Evolutionary conservation across 2,888 invertebrate species (phyloP), one percentile per base, ranked within the genome.

Genomic region (Cylloceria caligata): DNA sequence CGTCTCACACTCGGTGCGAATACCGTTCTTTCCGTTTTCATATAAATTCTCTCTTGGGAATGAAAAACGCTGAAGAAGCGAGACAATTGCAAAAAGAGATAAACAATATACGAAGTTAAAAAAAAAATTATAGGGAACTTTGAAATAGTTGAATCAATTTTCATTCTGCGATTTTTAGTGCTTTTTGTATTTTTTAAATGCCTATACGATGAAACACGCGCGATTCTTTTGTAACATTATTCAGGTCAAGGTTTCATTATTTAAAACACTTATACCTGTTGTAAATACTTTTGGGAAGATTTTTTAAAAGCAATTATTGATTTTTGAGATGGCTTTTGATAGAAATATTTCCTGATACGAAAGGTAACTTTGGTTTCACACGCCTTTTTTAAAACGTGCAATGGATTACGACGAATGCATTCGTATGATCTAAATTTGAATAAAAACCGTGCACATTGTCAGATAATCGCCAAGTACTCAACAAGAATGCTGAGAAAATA

Each of bases 11-110:
- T 68, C 34, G 3, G 27, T 34, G 42, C 30, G 42, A 42, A 76
- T 71, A 27, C 55, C n/a, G n/a, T 55, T 36, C 62, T 36, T 30
- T 52, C 21, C 11, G n/a, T 49, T 47, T 42, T 11, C 45, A n/a
- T 64, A 68, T 65, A 21, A 21, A 11, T 42, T 9, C 57, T 9
- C 57, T 5, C 3, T n/a, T 19, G n/a, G 7, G 34, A 30, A 60
- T 60, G n/a, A 0, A n/a, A 55, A 21, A 52, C 21, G 13, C 3
- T 0, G 42, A 45, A 11, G 1, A 45, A n/a, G 42, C 16, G 42
- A n/a, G 42, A 45, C 13, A 45, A 45, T 45, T n/a, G 42, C 16
- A 3, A 45, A 45, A 5, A 4, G 3, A 45, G 13, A 45, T 45
- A 16, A 3, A 45, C 16, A 45, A 45, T 45, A 16, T 45, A 5